phyloP scores from a whole-genome alignment of 2,888 invertebrate genomes.

The Sipha maydis region DNA sequence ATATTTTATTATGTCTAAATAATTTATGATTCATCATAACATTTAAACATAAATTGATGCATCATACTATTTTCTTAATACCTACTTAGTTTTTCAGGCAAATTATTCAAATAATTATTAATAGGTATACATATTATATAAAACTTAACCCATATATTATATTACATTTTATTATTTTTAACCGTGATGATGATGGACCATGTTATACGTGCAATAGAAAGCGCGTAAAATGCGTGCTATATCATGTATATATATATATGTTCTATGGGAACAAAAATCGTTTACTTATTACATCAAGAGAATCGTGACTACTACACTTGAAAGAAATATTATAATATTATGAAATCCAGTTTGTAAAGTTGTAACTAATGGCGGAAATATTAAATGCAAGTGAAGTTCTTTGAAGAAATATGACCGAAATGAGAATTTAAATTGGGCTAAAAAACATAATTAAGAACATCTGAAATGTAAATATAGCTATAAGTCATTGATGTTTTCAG shows the following conservation, averaged over 20 bases:
- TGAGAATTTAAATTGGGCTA: neutral
- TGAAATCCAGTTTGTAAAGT: constrained; percentile 32
- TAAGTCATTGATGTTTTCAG: neutral
- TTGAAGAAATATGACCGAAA: neutral
- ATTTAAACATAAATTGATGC: neutral
- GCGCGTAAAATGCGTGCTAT: constrained; percentile 1
- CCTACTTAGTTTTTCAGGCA: neutral
- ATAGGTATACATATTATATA: too few relatives aligned
- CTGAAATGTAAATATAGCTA: neutral
- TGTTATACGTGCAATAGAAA: constrained; percentile 52
- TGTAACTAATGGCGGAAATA: constrained; percentile 5
- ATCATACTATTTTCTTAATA: too few relatives aligned
- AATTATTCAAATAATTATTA: constrained; percentile 1
- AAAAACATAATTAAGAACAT: neutral
- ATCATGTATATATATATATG: too few relatives aligned
- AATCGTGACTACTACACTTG: constrained; percentile 43
- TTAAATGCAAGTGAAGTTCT: neutral
- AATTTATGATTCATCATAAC: neutral
- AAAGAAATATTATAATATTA: constrained; percentile 35
- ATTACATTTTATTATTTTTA: neutral
- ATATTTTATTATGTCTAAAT: neutral
- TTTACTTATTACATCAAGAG: constrained; percentile 47
- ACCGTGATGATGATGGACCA: constrained; percentile 16
- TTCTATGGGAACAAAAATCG: constrained; percentile 43
- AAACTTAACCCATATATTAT: neutral